Conservation (phyloP, 2,797 vertebrate species). For the Trichosurus vulpecula region DNA sequence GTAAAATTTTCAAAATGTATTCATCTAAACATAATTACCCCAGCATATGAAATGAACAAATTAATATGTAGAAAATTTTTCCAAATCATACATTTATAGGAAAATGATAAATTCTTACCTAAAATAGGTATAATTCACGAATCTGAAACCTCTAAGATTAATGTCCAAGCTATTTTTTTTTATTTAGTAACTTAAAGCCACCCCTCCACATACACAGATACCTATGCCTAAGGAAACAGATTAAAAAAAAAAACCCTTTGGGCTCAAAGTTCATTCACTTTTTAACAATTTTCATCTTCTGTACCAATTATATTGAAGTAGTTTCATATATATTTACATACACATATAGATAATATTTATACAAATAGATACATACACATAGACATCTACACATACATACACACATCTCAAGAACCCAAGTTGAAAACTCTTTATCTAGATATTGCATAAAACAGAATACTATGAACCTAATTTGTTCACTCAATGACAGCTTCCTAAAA, state of each 20-base stretch:
- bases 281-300: background rate
- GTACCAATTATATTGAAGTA: background rate
- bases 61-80: background rate
- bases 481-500: slow-evolving; percentile 18
- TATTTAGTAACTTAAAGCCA: background rate
- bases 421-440: background rate
- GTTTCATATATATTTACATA: too few species aligned
- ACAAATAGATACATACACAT: too few species aligned
- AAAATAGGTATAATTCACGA: background rate
- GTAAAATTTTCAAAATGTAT: background rate
- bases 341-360: too few species aligned
- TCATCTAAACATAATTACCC: background rate
- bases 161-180: background rate
- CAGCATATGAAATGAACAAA: background rate
- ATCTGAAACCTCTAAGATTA: background rate
- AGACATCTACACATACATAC: background rate
- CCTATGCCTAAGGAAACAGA: background rate
- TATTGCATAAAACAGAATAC: background rate
- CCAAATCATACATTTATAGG: background rate
- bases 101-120: background rate
- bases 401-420: background rate
- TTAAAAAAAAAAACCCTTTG: slow-evolving; percentile 17
- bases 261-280: background rate
- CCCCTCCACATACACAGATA: too few species aligned
- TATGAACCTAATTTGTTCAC: background rate